A percentile compares a stretch with the other conserved stretches of the same genome.
phyloP scores from a whole-genome alignment of 2,888 invertebrate genomes.

The Pecten maximus region DNA sequence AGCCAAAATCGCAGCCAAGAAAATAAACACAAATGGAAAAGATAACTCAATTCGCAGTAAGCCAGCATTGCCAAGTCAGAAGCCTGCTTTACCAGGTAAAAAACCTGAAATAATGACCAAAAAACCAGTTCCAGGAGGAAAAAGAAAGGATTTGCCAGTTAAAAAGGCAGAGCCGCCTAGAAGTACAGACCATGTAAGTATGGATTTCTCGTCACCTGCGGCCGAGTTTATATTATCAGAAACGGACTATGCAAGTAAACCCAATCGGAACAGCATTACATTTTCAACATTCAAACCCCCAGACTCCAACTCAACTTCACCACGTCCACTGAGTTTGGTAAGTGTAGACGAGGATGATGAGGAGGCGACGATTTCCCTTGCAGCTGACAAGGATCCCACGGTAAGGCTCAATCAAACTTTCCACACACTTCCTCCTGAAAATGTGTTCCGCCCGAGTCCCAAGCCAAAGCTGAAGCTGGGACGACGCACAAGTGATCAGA shows the following conservation, averaged over 20 bases:
- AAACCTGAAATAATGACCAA: slow-evolving; percentile 27
- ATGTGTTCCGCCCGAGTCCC: slow-evolving; percentile 48
- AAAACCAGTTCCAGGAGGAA: not conserved
- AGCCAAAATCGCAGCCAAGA: not conserved
- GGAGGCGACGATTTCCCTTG: slow-evolving; percentile 47
- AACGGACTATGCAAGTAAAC: slow-evolving; percentile 53
- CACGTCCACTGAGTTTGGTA: slow-evolving; percentile 50
- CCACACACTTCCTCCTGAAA: slow-evolving; percentile 37
- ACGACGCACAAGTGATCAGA: not conserved
- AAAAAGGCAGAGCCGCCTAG: not conserved
- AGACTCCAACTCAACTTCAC: slow-evolving; percentile 54
- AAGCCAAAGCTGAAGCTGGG: slow-evolving; percentile 28
- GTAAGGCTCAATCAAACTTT: slow-evolving; percentile 42
- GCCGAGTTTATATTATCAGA: slow-evolving; percentile 66
- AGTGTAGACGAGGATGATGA: slow-evolving; percentile 49
- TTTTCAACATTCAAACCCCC: slow-evolving; percentile 70
- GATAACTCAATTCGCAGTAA: not conserved
- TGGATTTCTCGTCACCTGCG: slow-evolving; percentile 62
- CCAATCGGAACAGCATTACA: slow-evolving; percentile 55
- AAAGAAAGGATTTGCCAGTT: not conserved
- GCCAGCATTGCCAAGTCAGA: not conserved
- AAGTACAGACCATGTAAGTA: not conserved
- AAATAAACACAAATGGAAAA: not conserved
- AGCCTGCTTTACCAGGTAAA: slow-evolving; percentile 37
- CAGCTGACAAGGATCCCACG: slow-evolving; percentile 45